Evolutionary conservation across 1,140 invertebrate species (phyloP).

Genomic region (Marisa cornuarietis): DNA sequence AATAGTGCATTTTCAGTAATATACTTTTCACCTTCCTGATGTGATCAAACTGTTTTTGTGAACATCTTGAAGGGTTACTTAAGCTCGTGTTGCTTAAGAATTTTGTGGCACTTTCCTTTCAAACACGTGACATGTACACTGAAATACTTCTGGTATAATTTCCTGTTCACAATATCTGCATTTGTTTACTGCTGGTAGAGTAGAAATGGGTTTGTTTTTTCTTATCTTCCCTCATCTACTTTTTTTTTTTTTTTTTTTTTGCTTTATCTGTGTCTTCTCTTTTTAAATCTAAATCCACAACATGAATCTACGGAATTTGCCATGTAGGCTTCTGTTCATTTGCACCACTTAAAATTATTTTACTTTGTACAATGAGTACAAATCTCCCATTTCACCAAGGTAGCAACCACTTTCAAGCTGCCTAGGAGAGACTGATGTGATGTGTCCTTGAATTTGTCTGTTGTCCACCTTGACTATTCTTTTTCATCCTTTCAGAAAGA

Average conservation of each 20-base stretch:
- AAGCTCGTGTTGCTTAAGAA: too few species aligned
- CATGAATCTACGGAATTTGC: neutral
- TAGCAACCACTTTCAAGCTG: too few species aligned
- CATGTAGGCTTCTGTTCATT: neutral
- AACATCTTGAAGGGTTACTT: too few species aligned
- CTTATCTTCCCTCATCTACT: neutral
- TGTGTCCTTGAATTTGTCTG: neutral
- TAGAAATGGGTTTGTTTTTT: neutral
- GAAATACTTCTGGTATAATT: too few species aligned
- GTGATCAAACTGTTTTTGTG: neutral
- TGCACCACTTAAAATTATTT: neutral
- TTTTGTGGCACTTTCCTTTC: too few species aligned
- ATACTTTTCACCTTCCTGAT: neutral
- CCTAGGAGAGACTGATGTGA: neutral
- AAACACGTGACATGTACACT: too few species aligned
- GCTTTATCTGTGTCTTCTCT: neutral
- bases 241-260: neutral
- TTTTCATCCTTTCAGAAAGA: too few species aligned
- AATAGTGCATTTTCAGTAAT: neutral
- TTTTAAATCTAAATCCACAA: neutral
- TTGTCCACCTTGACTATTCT: too few species aligned
- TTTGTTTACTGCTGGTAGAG: neutral
- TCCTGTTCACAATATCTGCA: neutral
- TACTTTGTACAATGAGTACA: too few species aligned
- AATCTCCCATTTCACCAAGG: too few species aligned